Percentiles rank a stretch among this genome's conserved stretches.
These are phyloP conservation scores for Triplophysa tibetana DNA, from an alignment of 2,113 vertebrate species.

Conservation along the genomic window DNA sequence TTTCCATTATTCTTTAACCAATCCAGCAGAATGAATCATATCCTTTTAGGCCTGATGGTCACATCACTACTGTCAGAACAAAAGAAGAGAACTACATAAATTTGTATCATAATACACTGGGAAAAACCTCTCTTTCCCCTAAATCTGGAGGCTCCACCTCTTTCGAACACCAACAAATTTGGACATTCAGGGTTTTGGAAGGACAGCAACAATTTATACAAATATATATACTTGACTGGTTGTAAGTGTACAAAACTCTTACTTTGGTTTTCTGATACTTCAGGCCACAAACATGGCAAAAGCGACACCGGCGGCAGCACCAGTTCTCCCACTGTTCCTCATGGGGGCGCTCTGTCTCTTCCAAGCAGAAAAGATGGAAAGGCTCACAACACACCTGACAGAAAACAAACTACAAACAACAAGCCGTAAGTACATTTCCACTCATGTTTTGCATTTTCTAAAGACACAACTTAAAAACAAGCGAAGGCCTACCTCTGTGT, in stretches of 20 bases:
- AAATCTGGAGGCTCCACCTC: background rate
- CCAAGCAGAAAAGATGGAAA: constrained; percentile 97
- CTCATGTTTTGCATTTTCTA: background rate
- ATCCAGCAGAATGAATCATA: background rate
- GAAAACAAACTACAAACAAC: constrained; percentile 87
- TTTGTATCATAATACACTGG: background rate
- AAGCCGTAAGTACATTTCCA: background rate
- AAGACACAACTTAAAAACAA: background rate
- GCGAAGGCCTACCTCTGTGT: constrained; percentile 86
- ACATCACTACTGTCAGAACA: background rate
- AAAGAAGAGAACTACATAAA: background rate
- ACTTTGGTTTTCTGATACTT: constrained; percentile 97
- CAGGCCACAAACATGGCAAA: constrained; percentile 94
- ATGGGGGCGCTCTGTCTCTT: constrained; percentile 93
- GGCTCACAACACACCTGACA: constrained; percentile 99
- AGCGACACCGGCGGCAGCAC: constrained; percentile 96
- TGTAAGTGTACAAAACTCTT: constrained; percentile 52
- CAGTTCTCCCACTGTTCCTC: constrained; percentile 98
- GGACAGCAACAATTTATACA: no score
- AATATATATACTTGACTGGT: background rate
- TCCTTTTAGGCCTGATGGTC: background rate
- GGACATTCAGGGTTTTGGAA: no score
- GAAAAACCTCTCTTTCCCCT: background rate
- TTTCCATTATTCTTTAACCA: constrained; percentile 3
- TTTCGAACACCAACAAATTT: background rate